These are phyloP conservation scores for Phytoseiulus persimilis DNA, from an alignment of 2,888 invertebrate species.

Conservation along the genomic window DNA sequence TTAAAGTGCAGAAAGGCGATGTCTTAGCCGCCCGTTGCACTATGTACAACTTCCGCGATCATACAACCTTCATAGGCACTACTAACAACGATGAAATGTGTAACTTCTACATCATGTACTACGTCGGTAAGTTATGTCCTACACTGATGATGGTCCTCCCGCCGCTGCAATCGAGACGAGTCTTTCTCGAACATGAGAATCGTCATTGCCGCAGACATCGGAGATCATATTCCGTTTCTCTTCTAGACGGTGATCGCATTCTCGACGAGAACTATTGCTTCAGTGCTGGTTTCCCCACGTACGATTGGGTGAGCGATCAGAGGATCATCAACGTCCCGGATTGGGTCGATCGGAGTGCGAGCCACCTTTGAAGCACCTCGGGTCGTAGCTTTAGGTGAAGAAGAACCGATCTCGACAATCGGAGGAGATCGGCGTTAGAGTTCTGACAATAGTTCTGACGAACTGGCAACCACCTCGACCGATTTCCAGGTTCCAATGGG, in stretches of 20 bases:
- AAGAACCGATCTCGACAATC: not conserved
- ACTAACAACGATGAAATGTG: conserved; percentile 89
- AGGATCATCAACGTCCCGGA: conserved; percentile 48
- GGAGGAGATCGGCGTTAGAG: too few species aligned
- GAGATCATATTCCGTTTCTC: not conserved
- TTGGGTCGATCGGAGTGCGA: conserved; percentile 45
- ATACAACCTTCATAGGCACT: conserved; percentile 63
- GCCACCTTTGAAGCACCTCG: conserved; percentile 39
- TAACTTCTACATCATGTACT: conserved; percentile 90
- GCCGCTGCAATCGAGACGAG: too few species aligned
- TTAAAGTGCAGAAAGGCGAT: not conserved
- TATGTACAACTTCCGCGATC: conserved; percentile 66
- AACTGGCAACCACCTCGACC: too few species aligned
- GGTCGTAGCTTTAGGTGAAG: not conserved
- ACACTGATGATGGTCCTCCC: too few species aligned
- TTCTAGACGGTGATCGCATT: conserved; percentile 58
- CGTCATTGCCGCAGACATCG: too few species aligned
- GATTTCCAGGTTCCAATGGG: too few species aligned
- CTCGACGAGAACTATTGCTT: conserved; percentile 73
- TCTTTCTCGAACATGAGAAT: too few species aligned
- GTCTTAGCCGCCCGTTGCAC: conserved; percentile 75
- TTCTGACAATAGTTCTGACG: too few species aligned
- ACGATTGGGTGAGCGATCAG: conserved; percentile 64
- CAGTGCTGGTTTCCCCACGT: conserved; percentile 70
- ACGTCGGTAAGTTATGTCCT: conserved; percentile 58